Base-by-base conservation (phyloP, 1,140 invertebrate genomes). In the Notospermus geniculatus region DNA sequence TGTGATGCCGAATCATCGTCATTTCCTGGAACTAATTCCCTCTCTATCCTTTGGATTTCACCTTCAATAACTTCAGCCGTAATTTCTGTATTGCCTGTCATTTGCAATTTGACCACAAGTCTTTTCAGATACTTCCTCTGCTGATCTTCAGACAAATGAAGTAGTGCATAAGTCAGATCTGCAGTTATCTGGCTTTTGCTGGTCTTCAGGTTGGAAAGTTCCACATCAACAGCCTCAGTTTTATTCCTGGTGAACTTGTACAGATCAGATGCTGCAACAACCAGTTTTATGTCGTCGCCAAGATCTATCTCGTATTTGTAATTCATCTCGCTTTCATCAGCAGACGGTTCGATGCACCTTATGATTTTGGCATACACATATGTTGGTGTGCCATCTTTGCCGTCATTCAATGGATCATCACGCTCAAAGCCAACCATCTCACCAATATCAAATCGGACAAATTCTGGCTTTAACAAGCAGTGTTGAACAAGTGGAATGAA, bases 391-490 rank as follows among this genome's bases (percentile, higher is more conserved):
- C 45, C 43, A 22, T 29, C 36, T 23, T 29, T 15, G 27, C 30
- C 30, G 15, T 60, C 23, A 32, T 52, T 52, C 45, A 39, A 17
- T 28, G 63, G 67, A 32, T 66, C 64, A 5, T 66, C 67, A 17
- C 65, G 41, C 53, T 68, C 66, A 41, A 52, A 66, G n/a, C 66
- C 66, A n/a, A 68, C 59, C 29, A 66, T 66, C 30, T 68, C 66
- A 1, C 62, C 66, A 11, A 29, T n/a, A n/a, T 52, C 54, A 45
- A 68, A 68, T 19, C 55, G 54, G 11, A 54, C 66, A 57, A 68
- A 65, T 43, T 68, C 66, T 39, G 65, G 58, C 30, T 59, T 62
- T 22, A 68, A 59, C 15, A 65, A 63, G 53, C 65, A 63, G 57
- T 68, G 66, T 15, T 65, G 52, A 46, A 66, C 63, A 25, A 61